These are phyloP conservation scores for Platerodrilus igneus DNA, from an alignment of 2,888 invertebrate species.

Conservation along the genomic window DNA sequence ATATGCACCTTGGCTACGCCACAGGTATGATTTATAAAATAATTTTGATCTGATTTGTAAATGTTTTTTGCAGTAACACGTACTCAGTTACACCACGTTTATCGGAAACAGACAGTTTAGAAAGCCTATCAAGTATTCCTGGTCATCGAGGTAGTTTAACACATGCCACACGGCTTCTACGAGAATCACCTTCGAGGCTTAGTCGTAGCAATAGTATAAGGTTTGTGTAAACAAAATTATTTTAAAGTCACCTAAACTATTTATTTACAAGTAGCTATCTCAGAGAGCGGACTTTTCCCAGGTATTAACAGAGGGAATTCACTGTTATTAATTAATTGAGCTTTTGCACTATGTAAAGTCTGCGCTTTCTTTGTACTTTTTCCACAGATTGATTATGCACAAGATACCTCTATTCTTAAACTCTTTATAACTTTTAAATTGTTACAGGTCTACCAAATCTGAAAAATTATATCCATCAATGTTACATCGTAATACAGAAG, in stretches of 20 bases:
- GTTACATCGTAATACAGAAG: constrained; percentile 76
- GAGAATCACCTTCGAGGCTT: constrained; percentile 69
- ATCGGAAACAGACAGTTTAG: constrained; percentile 88
- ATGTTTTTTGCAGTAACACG: constrained; percentile 56
- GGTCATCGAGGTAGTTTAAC: constrained; percentile 65
- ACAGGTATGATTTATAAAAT: constrained; percentile 57
- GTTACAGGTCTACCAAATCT: constrained; percentile 84
- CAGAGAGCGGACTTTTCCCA: constrained; percentile 89
- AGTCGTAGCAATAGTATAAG: constrained; percentile 91
- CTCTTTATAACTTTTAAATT: constrained; percentile 16
- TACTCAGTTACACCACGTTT: constrained; percentile 69
- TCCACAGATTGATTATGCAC: no score
- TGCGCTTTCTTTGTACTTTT: constrained; percentile 33
- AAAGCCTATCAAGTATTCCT: constrained; percentile 61
- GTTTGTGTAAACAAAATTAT: constrained; percentile 52
- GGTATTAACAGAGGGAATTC: constrained; percentile 59
- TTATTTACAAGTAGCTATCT: constrained; percentile 66
- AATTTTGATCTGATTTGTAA: not conserved
- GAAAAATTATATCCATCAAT: constrained; percentile 92
- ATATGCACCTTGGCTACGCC: constrained; percentile 82
- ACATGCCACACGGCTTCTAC: constrained; percentile 61
- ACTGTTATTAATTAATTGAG: constrained; percentile 2
- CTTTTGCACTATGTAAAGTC: constrained; percentile 26
- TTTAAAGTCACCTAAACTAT: no score
- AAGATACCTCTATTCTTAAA: constrained; percentile 8